Evolutionary conservation across 2,888 invertebrate species (phyloP).

Genomic region (Hyppa rectilinea): DNA sequence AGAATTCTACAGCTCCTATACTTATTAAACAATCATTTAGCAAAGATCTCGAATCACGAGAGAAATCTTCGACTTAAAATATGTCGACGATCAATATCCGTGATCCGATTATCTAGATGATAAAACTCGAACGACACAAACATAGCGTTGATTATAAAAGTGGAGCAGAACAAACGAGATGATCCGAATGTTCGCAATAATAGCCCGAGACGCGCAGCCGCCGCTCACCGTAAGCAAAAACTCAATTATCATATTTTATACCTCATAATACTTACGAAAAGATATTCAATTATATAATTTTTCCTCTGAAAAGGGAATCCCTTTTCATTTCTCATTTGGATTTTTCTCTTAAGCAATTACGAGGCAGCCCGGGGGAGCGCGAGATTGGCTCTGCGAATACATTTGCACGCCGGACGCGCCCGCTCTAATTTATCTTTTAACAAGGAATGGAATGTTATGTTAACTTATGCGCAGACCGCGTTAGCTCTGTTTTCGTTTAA

Average conservation of each 20-base stretch:
- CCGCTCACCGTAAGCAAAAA: conserved; percentile 85
- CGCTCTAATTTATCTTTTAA: conserved; percentile 87
- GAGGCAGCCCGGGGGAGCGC: conserved; percentile 82
- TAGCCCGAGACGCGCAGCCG: conserved; percentile 60
- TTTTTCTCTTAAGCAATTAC: conserved; percentile 91
- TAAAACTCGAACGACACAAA: conserved; percentile 48
- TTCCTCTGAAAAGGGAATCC: conserved; percentile 89
- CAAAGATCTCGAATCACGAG: not conserved
- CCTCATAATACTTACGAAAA: conserved; percentile 90
- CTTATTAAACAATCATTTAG: too few relatives aligned
- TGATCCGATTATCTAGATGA: conserved; percentile 40
- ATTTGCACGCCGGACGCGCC: conserved; percentile 80
- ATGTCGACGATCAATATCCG: conserved; percentile 31
- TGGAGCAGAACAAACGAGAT: conserved; percentile 62
- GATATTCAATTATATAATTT: conserved; percentile 91
- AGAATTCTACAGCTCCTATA: conserved; percentile 12
- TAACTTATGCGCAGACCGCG: conserved; percentile 85
- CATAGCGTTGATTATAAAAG: conserved; percentile 54
- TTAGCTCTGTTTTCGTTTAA: conserved; percentile 87
- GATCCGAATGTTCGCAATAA: conserved; percentile 60
- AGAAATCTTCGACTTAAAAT: conserved; percentile 10
- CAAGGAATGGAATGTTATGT: conserved; percentile 84
- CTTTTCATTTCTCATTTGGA: conserved; percentile 91
- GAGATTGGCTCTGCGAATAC: conserved; percentile 83
- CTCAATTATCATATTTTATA: conserved; percentile 91